Base-by-base conservation (phyloP, 1,140 invertebrate genomes). In the Agrilus planipennis region DNA sequence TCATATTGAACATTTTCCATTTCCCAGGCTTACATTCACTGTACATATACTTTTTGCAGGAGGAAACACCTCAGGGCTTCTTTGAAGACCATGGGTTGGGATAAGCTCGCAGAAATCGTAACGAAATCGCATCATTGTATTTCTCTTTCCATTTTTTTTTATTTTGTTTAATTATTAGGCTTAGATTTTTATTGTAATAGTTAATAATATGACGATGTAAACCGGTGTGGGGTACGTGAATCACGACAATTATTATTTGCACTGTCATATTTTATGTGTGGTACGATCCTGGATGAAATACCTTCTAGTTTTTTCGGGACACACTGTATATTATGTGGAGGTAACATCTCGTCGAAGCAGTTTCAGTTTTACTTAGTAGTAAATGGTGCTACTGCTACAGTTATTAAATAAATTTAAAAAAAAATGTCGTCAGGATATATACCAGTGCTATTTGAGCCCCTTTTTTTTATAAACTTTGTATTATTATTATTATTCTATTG, bases 61-160 rank as follows among this genome's bases (percentile, higher is more conserved):
- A 97, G 70, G 92, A 96, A 74, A 96, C 92, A 28, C 91, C 90
- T 32, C 92, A 96, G 71, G 91, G 92, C 58, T 93, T 97, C 69
- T 97, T 97, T 65, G 93, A 97, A 65, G 93, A 97, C 72, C 90
- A 96, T 63, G 92, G 93, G 46, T 77, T 97, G 50, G 93, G 93
- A 58, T 97, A 89, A 66, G 47, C 48, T 28, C 3, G 6, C 15
- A 12, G 17, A 28, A 28, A 14, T 17, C 31, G 31, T 19, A 19
- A 34, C 27, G 39, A 29, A 22, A 20, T 22, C 25, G 34, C 25
- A 35, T 35, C 31, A 10, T 16, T 34, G 14, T 34, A 18, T 19
- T 16, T 31, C 11, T 14, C 14, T 15, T 11, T 31, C 10, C 9
- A 31, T 14, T 31, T 11, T 31, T 31, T 17, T 31, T 31, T 20